A percentile compares a stretch with the other conserved stretches of the same genome.
Evolutionary conservation across 2,797 vertebrate genomes (phyloP).

Genomic region (Chanos chanos): DNA sequence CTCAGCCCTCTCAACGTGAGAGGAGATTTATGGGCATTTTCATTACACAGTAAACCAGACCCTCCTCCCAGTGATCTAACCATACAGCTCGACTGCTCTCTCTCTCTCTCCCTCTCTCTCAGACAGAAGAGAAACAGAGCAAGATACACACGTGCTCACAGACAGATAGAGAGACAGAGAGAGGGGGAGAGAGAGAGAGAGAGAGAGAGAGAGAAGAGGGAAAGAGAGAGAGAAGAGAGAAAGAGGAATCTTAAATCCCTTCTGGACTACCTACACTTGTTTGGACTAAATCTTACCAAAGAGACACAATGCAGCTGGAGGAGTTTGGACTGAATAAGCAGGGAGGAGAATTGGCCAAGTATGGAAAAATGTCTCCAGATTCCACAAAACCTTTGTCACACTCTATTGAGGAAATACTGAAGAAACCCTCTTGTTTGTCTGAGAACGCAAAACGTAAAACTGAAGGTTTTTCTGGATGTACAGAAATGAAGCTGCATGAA

Average conservation of each 20-base stretch:
- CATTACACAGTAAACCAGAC: too few species aligned
- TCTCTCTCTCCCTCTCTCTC: too few species aligned
- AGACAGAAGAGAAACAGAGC: conserved; percentile 12
- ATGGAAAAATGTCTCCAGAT: not conserved
- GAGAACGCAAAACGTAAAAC: not conserved
- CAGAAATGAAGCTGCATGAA: not conserved
- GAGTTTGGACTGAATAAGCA: not conserved
- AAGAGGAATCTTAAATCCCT: not conserved
- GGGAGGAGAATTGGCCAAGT: not conserved
- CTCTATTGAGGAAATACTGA: conserved; percentile 48
- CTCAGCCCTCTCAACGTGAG: too few species aligned
- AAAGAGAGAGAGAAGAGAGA: not conserved
- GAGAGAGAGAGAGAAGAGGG: not conserved
- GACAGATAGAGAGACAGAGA: not conserved
- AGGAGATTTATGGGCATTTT: too few species aligned
- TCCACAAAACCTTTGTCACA: conserved; percentile 30
- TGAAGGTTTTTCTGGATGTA: not conserved
- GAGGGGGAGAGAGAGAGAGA: not conserved
- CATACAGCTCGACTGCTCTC: too few species aligned
- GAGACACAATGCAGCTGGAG: conserved; percentile 17
- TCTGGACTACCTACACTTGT: not conserved
- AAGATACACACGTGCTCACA: too few species aligned
- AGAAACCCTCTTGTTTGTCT: conserved; percentile 11
- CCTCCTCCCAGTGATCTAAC: too few species aligned
- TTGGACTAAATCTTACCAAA: not conserved